Base-by-base conservation (phyloP, 2,888 invertebrate genomes). In the Deilephila porcellus region DNA sequence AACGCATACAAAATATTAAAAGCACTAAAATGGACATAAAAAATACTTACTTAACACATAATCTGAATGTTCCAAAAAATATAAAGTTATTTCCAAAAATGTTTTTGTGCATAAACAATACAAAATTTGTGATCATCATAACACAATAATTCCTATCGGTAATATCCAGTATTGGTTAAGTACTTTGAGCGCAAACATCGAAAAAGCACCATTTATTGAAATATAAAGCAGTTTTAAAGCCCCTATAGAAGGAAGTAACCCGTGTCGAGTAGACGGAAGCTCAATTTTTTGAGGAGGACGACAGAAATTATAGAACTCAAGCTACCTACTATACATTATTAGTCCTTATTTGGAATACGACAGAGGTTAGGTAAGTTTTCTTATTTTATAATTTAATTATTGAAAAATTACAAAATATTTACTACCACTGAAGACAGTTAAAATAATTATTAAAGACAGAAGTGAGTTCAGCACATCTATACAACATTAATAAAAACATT, bases 191-290 rank as follows among this genome's bases (percentile, higher is more conserved):
- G 82, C 83, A 86, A 76, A 79, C 73, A 76, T 80, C 25, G 25
- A 79, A 76, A 81, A 88, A 89, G 89, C 89, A 90, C 89, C 89
- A 87, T 85, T 83, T 78, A 85, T 81, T 80, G 80, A 72, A 32
- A 77, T 79, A 77, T 78, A 82, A 77, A 81, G 78, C 75, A 81
- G 76, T 79, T 76, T 77, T 75, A 77, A 80, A 78, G 77, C 74
- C 75, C 70, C 74, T 37, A 67, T 74, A 59, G 72, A 77, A 76
- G 62, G 73, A 76, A 74, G 71, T 73, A 76, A 75, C 74, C 77
- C 76, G 78, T 76, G 75, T 70, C 25, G 73, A 52, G 63, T 70
- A 53, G 19, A 70, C 29, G 34, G 34, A 56, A 71, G 53, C 32
- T 56, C 56, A 20, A 67, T 14, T 11, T 25, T 45, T 37, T 25